Base-by-base conservation (phyloP, 1,140 invertebrate genomes). In the Archivesica marissinica region DNA sequence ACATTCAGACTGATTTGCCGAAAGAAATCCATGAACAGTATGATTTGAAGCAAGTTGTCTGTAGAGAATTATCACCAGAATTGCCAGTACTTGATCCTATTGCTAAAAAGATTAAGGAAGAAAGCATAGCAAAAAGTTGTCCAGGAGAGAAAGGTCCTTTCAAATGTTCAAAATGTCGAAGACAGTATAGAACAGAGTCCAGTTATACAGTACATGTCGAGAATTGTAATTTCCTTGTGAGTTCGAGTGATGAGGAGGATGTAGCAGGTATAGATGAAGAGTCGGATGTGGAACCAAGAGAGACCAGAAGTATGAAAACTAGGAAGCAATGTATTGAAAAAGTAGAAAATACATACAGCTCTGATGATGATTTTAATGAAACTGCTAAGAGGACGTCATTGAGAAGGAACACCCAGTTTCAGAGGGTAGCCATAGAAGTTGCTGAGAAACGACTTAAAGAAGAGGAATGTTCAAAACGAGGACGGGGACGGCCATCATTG, bases 121-220 rank as follows among this genome's bases (percentile, higher is more conserved):
- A 92, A 86, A 92, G 91, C 74, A 77, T 92, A 52, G 93, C 91
- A 25, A 91, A 88, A 74, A 93, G 90, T 59, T 88, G 75, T 77
- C 89, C 91, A n/a, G 89, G 89, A 35, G 90, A 92, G 17, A 87
- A 90, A 35, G 96, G 95, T 86, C 96, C 97, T 23, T 97, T 98
- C 0, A 97, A 96, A 88, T 98, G 98, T 93, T 95, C 96, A 86
- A 95, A 96, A 74, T 99, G 98, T 92, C 97, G 97, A 89, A 96
- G 97, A 89, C 97, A 97, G 2, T 99, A 99, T 92, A 95, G 98
- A 90, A 98, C 97, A 15, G 96, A 96, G 87, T 96, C 97, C 66
- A 98, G 97, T 87, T 98, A 97, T 90, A 96, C 97, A 88, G 95
- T 97, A 38, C 98, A 99, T 93, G 94, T 97, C 56, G 94, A 95